Base-by-base conservation (phyloP, 1,140 invertebrate species). In the Diprion similis region DNA sequence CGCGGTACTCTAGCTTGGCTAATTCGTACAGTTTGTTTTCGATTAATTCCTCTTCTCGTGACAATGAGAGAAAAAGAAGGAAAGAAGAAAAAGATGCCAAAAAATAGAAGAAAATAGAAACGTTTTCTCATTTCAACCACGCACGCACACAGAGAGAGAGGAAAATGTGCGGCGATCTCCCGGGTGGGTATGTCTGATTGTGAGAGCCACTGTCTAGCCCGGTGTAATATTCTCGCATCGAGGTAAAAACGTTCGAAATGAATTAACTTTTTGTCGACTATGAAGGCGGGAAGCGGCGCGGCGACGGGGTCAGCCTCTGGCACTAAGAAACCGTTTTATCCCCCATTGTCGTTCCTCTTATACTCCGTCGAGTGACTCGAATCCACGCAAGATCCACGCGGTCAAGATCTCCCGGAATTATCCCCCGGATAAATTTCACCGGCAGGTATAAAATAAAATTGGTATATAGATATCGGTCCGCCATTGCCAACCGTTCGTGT, bases 241-340 rank as follows among this genome's bases (percentile, higher is more conserved):
- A 72, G 75, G 79, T 84, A 85, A 83, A 83, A 86, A 84, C 77
- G 75, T 76, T 81, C 82, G 81, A 84, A 83, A 85, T 83, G 84
- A 86, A 85, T 86, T 85, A 85, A 86, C 83, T 85, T 86, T 86
- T 86, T 84, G 80, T 72, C 67, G 17, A 37, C 24, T 37, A 37
- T 37, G 24, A 37, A 37, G 24, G 24, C 24, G 24, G 24, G 24
- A 37, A 19, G 71, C 24, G 71, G 8, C 77, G 71, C 13, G 73
- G 24, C 68, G n/a, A 67, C 67, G 78, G 77, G 78, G 73, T 69
- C 73, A 74, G 73, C 76, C 74, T 37, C 51, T 59, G 51, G 51
- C 51, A 15, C n/a, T 15, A 59, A 59, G 51, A 59, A 59, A 59
- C 9, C 51, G 51, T 59, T 59, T 59, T 59, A 59, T 59, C 51